Evolutionary conservation across 1,140 invertebrate species (phyloP).

Genomic region (Aphaenogaster ashmeadi): DNA sequence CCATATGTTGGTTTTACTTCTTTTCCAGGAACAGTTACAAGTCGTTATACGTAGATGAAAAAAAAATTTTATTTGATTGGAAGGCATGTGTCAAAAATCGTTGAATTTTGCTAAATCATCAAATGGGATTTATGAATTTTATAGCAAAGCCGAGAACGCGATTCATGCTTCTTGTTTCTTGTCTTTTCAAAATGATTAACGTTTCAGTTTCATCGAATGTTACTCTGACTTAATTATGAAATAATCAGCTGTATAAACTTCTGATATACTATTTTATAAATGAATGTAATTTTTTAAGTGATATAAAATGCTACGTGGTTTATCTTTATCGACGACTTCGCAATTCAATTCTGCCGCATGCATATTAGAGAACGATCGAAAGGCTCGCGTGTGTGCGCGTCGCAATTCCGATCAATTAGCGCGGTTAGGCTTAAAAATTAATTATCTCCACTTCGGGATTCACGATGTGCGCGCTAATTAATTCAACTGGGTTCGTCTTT

Average conservation of each 20-base stretch:
- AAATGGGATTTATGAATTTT: background rate
- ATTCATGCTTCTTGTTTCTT: background rate
- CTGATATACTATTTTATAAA: background rate
- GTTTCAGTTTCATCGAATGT: background rate
- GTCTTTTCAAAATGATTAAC: background rate
- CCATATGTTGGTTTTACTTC: slow-evolving; percentile 20
- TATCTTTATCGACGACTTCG: slow-evolving; percentile 11
- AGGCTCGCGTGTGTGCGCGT: background rate
- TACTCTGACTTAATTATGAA: background rate
- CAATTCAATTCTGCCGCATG: slow-evolving; percentile 2
- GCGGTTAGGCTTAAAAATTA: slow-evolving; percentile 80
- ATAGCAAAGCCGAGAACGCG: background rate
- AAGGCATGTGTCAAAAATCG: background rate
- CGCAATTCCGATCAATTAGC: slow-evolving; percentile 75
- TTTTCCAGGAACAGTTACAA: background rate
- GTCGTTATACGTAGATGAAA: background rate
- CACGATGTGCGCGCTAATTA: slow-evolving; percentile 72
- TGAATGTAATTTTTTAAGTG: background rate
- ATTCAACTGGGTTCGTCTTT: slow-evolving; percentile 71
- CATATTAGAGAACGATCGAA: slow-evolving; percentile 28
- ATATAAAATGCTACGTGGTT: background rate
- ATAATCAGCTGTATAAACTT: background rate
- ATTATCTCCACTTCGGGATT: slow-evolving; percentile 74
- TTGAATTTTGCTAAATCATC: background rate
- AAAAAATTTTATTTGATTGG: background rate